These are phyloP conservation scores for Leptatherina wallacei DNA, from an alignment of 2,797 vertebrate species.

Conservation along the genomic window DNA sequence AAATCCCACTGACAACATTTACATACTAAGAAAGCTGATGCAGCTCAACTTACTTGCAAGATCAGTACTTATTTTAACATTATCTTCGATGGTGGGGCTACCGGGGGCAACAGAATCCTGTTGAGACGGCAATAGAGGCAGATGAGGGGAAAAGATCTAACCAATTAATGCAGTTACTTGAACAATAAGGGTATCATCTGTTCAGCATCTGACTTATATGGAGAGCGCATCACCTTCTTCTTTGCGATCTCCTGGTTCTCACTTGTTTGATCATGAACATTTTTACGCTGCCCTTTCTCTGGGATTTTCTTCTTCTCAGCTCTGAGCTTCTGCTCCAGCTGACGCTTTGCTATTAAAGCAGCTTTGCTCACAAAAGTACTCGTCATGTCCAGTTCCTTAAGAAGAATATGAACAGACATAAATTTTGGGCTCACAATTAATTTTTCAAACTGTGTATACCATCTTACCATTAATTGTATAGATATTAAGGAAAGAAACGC, in stretches of 20 bases:
- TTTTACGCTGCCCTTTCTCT: constrained; percentile 50
- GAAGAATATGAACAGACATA: not conserved
- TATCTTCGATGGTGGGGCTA: constrained; percentile 57
- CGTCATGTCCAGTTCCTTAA: constrained; percentile 81
- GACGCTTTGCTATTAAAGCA: constrained; percentile 77
- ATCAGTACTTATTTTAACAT: constrained; percentile 77
- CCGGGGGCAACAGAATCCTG: constrained; percentile 40
- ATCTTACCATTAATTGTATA: not conserved
- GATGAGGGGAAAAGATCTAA: not conserved
- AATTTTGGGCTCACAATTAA: not conserved
- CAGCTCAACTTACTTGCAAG: constrained; percentile 71
- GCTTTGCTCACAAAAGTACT: constrained; percentile 85
- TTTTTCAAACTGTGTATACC: not conserved
- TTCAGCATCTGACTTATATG: not conserved
- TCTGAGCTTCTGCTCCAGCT: constrained; percentile 74
- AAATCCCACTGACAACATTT: not conserved
- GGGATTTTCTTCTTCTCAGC: constrained; percentile 59
- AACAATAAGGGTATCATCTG: not conserved
- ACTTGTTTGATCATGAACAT: not conserved
- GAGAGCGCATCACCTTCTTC: constrained; percentile 41
- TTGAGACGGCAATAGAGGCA: not conserved
- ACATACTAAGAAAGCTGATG: not conserved
- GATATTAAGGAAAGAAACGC: not conserved
- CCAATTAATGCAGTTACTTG: not conserved
- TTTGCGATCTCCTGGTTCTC: constrained; percentile 14